phyloP scores from a whole-genome alignment of 2,888 invertebrate species.

The Euzophera pinguis region DNA sequence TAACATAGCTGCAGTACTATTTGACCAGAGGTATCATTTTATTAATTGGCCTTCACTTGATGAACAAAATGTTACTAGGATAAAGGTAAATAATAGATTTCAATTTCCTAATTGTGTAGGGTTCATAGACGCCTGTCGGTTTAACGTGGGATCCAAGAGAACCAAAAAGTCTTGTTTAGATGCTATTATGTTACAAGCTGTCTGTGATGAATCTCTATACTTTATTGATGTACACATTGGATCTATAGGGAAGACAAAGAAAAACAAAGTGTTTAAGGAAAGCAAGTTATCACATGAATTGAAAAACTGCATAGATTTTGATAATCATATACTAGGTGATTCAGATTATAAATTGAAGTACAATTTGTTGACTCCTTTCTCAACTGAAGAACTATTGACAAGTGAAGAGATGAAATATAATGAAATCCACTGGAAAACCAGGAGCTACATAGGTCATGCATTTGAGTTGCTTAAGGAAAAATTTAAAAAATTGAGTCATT shows the following conservation, averaged over 20 bases:
- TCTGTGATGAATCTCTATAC: slow-evolving; percentile 64
- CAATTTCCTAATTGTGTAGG: slow-evolving; percentile 72
- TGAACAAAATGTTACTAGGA: slow-evolving; percentile 64
- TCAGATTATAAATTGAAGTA: slow-evolving; percentile 59
- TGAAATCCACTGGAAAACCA: slow-evolving; percentile 62
- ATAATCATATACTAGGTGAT: slow-evolving; percentile 67
- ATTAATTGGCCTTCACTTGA: slow-evolving; percentile 67
- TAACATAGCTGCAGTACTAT: slow-evolving; percentile 52
- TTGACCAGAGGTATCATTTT: slow-evolving; percentile 52
- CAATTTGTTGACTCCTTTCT: slow-evolving; percentile 65
- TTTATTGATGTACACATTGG: slow-evolving; percentile 64
- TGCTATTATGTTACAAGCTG: slow-evolving; percentile 61
- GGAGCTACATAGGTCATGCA: slow-evolving; percentile 58
- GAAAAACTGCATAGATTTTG: slow-evolving; percentile 60
- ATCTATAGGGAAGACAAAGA: slow-evolving; percentile 51
- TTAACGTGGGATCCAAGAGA: slow-evolving; percentile 55
- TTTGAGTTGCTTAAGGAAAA: slow-evolving; percentile 62
- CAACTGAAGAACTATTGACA: slow-evolving; percentile 60
- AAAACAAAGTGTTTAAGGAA: slow-evolving; percentile 58
- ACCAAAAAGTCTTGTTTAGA: slow-evolving; percentile 45
- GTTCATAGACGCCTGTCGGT: slow-evolving; percentile 62
- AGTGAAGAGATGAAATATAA: slow-evolving; percentile 72
- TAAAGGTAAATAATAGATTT: slow-evolving; percentile 60
- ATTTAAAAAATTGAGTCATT: slow-evolving; percentile 58
- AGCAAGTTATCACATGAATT: slow-evolving; percentile 53